Evolutionary conservation across 2,113 vertebrate species (phyloP).

Genomic region (Mixornis gularis): DNA sequence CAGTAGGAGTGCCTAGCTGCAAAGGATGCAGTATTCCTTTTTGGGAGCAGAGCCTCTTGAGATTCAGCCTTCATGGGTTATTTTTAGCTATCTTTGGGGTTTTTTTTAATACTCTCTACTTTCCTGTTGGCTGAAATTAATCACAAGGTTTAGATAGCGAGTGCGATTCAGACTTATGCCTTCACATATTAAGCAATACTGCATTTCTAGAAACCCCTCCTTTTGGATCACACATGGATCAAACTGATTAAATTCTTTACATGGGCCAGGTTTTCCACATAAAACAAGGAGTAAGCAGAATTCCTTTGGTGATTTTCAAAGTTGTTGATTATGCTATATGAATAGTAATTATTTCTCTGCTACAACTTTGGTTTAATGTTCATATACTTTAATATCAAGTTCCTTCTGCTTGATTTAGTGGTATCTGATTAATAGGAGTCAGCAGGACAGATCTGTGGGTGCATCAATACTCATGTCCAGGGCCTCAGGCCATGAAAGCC

Average conservation of each 20-base stretch:
- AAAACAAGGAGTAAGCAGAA: background rate
- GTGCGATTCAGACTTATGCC: background rate
- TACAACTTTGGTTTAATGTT: background rate
- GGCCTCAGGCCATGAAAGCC: background rate
- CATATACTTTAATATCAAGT: background rate
- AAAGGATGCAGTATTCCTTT: background rate
- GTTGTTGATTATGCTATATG: background rate
- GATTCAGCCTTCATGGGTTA: background rate
- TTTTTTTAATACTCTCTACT: background rate
- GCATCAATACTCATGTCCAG: background rate
- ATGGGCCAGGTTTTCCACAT: background rate
- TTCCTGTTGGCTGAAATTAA: background rate
- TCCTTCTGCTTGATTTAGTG: background rate
- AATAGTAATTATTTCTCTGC: background rate
- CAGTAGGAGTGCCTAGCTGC: background rate
- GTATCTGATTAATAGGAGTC: background rate
- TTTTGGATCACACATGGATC: background rate
- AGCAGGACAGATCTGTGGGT: background rate
- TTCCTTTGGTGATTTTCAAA: background rate
- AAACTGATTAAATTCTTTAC: background rate
- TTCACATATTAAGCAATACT: background rate
- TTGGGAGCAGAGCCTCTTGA: background rate
- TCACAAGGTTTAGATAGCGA: fast-evolving
- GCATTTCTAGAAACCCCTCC: background rate
- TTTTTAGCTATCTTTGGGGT: background rate